Evolutionary conservation across 1,140 invertebrate genomes (phyloP).

Genomic region (Drosophila pseudoananassae): DNA sequence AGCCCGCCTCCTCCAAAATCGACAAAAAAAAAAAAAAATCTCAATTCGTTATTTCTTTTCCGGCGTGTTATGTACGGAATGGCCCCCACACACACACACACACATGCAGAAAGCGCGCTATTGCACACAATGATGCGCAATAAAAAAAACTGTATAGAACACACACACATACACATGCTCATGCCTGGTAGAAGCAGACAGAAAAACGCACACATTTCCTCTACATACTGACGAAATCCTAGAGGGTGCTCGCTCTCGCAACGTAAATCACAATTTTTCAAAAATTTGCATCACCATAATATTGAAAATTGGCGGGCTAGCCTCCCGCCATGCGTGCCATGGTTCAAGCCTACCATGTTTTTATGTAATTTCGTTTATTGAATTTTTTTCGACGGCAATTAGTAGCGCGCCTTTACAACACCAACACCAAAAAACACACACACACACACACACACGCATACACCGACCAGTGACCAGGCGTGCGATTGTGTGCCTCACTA

Average conservation of each 20-base stretch:
- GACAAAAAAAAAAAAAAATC: slow-evolving; percentile 10
- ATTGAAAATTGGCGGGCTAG: slow-evolving; percentile 7
- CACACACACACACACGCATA: neutral
- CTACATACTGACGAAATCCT: slow-evolving; percentile 69
- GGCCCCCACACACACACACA: slow-evolving; percentile 15
- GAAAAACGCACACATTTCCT: slow-evolving; percentile 31
- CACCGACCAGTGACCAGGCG: slow-evolving; percentile 1
- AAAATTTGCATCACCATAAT: slow-evolving; percentile 21
- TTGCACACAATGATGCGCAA: slow-evolving; percentile 77
- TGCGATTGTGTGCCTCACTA: slow-evolving; percentile 61
- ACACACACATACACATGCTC: slow-evolving; percentile 25
- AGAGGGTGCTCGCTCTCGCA: slow-evolving; percentile 4
- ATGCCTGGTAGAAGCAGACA: slow-evolving; percentile 22
- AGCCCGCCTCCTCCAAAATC: slow-evolving; percentile 18
- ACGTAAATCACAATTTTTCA: slow-evolving; percentile 57
- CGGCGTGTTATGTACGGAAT: slow-evolving; percentile 52
- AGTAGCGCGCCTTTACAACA: slow-evolving; percentile 68
- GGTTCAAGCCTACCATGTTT: slow-evolving; percentile 43
- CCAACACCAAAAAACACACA: slow-evolving; percentile 18
- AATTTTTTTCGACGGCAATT: slow-evolving; percentile 66
- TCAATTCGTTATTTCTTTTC: slow-evolving; percentile 40
- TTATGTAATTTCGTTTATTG: slow-evolving; percentile 75
- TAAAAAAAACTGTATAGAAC: slow-evolving; percentile 69
- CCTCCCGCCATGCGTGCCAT: slow-evolving; percentile 8
- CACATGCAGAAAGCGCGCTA: slow-evolving; percentile 52